Evolutionary conservation across 1,140 invertebrate genomes (phyloP), one percentile per base, ranked within the genome.

Genomic region (Zaprionus nigranus): DNA sequence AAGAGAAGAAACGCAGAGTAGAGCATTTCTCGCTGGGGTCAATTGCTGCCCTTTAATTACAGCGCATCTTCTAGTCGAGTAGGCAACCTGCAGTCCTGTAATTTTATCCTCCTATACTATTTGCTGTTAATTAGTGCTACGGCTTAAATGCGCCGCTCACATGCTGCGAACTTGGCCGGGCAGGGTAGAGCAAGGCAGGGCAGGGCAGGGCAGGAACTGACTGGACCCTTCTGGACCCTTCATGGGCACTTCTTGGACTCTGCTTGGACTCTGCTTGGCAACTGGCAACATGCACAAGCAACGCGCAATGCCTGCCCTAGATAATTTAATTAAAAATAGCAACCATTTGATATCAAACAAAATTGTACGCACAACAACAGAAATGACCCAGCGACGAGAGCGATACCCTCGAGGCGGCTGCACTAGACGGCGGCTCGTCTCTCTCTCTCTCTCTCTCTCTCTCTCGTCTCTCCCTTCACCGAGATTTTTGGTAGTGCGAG

Each of bases 281-380:
- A 49, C 20, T 17, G 17, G 9, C 46, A 22, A 3, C 46, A 22
- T 49, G 43, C 12, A 46, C 43, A n/a, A 3, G 43, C 30, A 9
- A 5, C 40, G 62, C 64, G 43, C 30, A 9, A 5, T 49, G 62
- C 64, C 72, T 63, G 46, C 38, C 78, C 51, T 54, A 63, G 64
- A 77, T 80, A 80, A 77, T 80, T 80, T 80, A 80, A 80, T 80
- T 80, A 80, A 80, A 79, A 79, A 77, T 80, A 69, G 63, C 75
- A 69, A 77, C 60, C 78, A 80, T 80, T 80, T 80, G 68, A 80
- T 77, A 78, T 78, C 68, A 73, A 80, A 78, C 75, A 64, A 76
- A 75, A 63, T 80, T 79, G 62, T 80, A 69, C 69, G 74, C 74
- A 76, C 66, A 79, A 61, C 73, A 53, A 38, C 65, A 58, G 46